Base-by-base conservation (phyloP, 1,140 invertebrate species). In the Drosophila santomea region DNA sequence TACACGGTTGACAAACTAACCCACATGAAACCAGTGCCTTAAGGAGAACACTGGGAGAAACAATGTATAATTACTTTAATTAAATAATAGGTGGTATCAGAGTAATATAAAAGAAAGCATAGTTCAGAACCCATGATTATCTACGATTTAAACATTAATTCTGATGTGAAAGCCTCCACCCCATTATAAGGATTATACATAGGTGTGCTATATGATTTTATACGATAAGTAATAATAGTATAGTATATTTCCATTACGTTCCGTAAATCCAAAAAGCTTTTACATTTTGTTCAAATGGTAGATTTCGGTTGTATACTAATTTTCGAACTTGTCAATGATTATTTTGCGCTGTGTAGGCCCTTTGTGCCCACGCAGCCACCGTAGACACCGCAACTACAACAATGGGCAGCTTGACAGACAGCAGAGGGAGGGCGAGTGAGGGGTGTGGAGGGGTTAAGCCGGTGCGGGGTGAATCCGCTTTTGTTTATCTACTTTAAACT, bases 401-500 rank as follows among this genome's bases (percentile, higher is more conserved):
- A 54, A 47, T 48, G 51, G 39, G 32, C 39, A 51, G 39, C 66
- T 54, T 56, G 51, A 44, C 36, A 74, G 60, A 66, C 56, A 32
- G 43, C 57, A 17, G 57, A 8, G 58, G 11, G 32, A 58, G 23
- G 47, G 50, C 35, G 44, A n/a, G 23, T 3, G n/a, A 25, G 36
- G n/a, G n/a, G 10, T 17, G 38, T 39, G 3, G 45, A 15, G 32
- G 35, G 58, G 28, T 12, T 55, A 12, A 23, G 32, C 28, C 6
- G 43, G 38, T 28, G 64, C 17, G 20, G 55, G 12, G 39, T 32
- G 75, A 71, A 89, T 77, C 80, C 83, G 76, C 80, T 78, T 79
- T 88, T 84, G 84, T 88, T 88, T 88, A 88, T 88, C 84, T 84
- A 80, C 85, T 88, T 88, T 88, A 88, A 88, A 88, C 84, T 89